A percentile compares a stretch with the other conserved stretches of the same genome.
Conservation (phyloP, 2,888 invertebrate species). For the Gandaritis pyraliata region DNA sequence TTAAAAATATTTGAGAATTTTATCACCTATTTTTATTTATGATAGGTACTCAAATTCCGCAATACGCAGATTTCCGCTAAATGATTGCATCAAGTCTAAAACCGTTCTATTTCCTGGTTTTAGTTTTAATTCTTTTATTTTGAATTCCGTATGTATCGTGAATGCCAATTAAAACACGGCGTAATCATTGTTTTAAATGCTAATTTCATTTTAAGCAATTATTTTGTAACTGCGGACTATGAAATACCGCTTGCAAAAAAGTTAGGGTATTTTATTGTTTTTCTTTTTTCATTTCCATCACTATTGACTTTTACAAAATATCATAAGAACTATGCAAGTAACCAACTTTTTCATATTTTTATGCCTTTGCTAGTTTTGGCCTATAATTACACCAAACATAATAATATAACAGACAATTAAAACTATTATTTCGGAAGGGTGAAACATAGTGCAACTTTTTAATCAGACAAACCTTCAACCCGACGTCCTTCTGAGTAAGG, state of each 20-base stretch:
- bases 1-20: no score
- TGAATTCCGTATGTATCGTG: constrained; percentile 27
- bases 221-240: no score
- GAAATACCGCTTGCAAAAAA: no score
- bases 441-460: constrained; percentile 62
- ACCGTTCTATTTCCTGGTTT: constrained; percentile 30
- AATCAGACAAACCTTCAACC: constrained; percentile 52
- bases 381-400: constrained; percentile 33
- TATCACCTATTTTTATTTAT: not conserved
- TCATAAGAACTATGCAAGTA: no score
- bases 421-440: constrained; percentile 56
- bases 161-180: constrained; percentile 24
- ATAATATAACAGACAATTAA: constrained; percentile 60
- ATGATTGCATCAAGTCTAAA: not conserved
- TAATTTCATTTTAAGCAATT: no score
- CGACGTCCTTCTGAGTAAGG: constrained; percentile 65
- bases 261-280: no score
- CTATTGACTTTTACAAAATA: no score
- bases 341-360: no score
- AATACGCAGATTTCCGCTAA: constrained; percentile 4
- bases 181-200: not conserved
- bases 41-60: not conserved
- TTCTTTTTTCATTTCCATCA: no score
- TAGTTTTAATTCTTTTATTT: constrained; percentile 21
- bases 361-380: not conserved